Evolutionary conservation across 1,140 invertebrate species (phyloP).

Genomic region (Leptinotarsa undecemlineata): DNA sequence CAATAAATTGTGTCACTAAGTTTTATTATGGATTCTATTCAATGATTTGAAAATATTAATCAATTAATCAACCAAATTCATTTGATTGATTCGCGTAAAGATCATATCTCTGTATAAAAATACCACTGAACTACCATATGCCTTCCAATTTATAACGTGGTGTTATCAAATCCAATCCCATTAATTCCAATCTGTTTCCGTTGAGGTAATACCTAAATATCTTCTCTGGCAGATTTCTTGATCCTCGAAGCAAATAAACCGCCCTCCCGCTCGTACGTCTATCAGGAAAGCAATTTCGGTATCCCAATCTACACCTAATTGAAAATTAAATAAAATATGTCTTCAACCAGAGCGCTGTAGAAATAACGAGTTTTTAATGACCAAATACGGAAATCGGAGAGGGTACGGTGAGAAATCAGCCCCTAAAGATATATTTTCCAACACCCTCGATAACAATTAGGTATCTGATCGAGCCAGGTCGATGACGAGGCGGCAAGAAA

Average conservation of each 20-base stretch:
- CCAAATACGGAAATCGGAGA: slow-evolving; percentile 7
- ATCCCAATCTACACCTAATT: slow-evolving; percentile 14
- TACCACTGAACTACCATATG: too few relatives aligned
- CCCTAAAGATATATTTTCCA: slow-evolving; percentile 11
- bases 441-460: slow-evolving; percentile 19
- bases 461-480: slow-evolving; percentile 1
- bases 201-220: not conserved
- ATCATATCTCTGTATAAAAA: too few relatives aligned
- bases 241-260: not conserved
- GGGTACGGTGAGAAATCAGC: slow-evolving; percentile 11
- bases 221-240: not conserved
- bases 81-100: too few relatives aligned
- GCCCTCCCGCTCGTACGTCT: not conserved
- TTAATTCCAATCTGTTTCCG: not conserved
- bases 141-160: too few relatives aligned
- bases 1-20: too few relatives aligned
- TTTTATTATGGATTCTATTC: too few relatives aligned
- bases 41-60: too few relatives aligned
- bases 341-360: slow-evolving; percentile 2
- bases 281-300: slow-evolving; percentile 14
- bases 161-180: not conserved
- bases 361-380: slow-evolving; percentile 19
- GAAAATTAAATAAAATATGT: slow-evolving; percentile 21
- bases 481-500: not conserved
- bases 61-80: too few relatives aligned